Evolutionary conservation across 2,113 vertebrate genomes (phyloP).

Genomic region (Oceanites oceanicus): DNA sequence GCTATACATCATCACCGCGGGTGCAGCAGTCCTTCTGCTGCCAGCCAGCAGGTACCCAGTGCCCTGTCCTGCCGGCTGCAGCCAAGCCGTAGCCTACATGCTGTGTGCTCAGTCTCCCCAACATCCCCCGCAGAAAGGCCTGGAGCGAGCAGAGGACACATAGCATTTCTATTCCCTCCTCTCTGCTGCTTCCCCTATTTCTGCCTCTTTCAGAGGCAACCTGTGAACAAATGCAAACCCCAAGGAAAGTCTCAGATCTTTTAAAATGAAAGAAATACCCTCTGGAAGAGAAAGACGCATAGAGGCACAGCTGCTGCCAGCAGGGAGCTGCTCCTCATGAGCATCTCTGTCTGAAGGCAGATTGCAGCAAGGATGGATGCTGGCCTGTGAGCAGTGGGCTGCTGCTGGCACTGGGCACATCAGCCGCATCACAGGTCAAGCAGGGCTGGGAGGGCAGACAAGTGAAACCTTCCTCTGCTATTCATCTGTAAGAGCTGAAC

Average conservation of each 20-base stretch:
- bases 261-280: background rate
- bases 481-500: background rate
- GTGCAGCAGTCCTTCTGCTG: background rate
- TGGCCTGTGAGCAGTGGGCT: background rate
- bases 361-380: background rate
- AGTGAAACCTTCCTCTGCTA: background rate
- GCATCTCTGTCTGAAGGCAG: background rate
- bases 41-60: background rate
- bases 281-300: background rate
- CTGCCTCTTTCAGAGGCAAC: background rate
- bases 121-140: background rate
- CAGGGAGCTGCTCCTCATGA: background rate
- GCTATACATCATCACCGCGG: accelerated
- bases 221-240: background rate
- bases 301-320: background rate
- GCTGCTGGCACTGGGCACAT: background rate
- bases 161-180: background rate
- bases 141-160: background rate
- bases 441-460: background rate
- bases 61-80: background rate
- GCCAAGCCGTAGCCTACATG: background rate
- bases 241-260: background rate
- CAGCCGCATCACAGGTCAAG: background rate
- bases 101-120: too few relatives aligned
- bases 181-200: background rate